phyloP scores from a whole-genome alignment of 2,113 vertebrate genomes.

The Anthoscopus minutus region DNA sequence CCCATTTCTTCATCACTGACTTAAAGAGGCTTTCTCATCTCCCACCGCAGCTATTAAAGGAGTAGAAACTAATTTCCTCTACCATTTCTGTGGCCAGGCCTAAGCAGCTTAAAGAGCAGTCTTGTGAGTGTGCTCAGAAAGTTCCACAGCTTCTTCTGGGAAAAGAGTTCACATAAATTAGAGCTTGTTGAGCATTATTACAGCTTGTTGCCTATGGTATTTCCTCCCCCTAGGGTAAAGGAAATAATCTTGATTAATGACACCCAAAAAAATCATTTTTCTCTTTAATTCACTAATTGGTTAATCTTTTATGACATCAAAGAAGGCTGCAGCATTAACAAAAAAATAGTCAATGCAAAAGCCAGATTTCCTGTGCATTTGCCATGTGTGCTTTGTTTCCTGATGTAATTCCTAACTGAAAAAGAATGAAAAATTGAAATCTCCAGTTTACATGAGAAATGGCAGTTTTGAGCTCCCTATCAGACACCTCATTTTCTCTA shows the following conservation, averaged over 20 bases:
- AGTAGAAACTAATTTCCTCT: conserved; percentile 5
- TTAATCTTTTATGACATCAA: conserved; percentile 59
- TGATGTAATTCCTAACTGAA: conserved; percentile 53
- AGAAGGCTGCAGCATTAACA: conserved; percentile 24
- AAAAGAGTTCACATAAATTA: conserved; percentile 48
- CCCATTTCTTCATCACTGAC: conserved; percentile 47
- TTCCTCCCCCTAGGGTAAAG: conserved; percentile 40
- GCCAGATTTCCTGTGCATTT: conserved; percentile 45
- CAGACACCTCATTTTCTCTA: conserved; percentile 61
- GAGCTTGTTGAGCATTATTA: conserved; percentile 23
- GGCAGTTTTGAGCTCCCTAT: conserved; percentile 35
- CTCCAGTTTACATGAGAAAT: conserved; percentile 49
- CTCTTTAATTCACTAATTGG: conserved; percentile 50
- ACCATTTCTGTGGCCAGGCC: neutral
- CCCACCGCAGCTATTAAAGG: neutral
- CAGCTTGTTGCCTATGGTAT: conserved; percentile 55
- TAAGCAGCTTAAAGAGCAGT: neutral
- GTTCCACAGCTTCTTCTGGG: neutral
- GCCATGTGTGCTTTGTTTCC: conserved; percentile 54
- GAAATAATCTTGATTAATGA: conserved; percentile 65
- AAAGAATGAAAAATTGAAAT: conserved; percentile 59
- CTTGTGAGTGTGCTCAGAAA: neutral
- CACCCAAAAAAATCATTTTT: conserved; percentile 28
- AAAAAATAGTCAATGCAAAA: conserved; percentile 30
- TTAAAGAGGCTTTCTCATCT: conserved; percentile 3